Evolutionary conservation across 1,140 invertebrate genomes (phyloP), one percentile per base, ranked within the genome.

Genomic region (Tenebrio molitor): DNA sequence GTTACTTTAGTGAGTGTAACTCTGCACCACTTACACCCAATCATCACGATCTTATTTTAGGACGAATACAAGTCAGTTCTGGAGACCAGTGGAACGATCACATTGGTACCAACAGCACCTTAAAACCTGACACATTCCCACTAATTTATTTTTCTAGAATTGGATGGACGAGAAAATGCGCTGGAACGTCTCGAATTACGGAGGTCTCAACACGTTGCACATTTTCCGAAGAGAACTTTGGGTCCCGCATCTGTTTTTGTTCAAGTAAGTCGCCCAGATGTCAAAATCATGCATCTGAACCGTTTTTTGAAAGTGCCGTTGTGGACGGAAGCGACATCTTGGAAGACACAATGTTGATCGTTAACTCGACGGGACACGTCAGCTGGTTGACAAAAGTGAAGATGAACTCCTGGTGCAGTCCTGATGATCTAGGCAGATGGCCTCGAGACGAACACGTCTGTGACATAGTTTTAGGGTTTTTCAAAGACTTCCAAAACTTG

Each of bases 121-220:
- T n/a, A n/a, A n/a, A n/a, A n/a, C n/a, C n/a, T n/a, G n/a, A n/a
- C n/a, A n/a, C n/a, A n/a, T n/a, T n/a, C n/a, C n/a, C n/a, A n/a
- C n/a, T n/a, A n/a, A 58, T 33, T 58, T 75, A 66, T 77, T 70
- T 58, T 80, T 78, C 62, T 69, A 85, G 84, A 69, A 69, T 14
- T 86, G 85, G 85, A 72, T 44, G 4, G 84, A 85, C 75, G 73
- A 79, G 23, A 83, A 81, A 75, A 74, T 85, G 1, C 41, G 64
- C 12, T 85, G 84, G 84, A 69, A 84, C 72, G 74, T 82, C 8
- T 46, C 64, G 1, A 66, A 81, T 4, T 85, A 81, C 72, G 76
- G 77, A 14, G 79, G 80, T 42, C 76, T 84, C 7, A 74, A 77
- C 10, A 42, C 39, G 16, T 39, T 85, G 1, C 71, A 81, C 23